Base-by-base conservation (phyloP, 2,888 invertebrate species). In the Mamestra brassicae region DNA sequence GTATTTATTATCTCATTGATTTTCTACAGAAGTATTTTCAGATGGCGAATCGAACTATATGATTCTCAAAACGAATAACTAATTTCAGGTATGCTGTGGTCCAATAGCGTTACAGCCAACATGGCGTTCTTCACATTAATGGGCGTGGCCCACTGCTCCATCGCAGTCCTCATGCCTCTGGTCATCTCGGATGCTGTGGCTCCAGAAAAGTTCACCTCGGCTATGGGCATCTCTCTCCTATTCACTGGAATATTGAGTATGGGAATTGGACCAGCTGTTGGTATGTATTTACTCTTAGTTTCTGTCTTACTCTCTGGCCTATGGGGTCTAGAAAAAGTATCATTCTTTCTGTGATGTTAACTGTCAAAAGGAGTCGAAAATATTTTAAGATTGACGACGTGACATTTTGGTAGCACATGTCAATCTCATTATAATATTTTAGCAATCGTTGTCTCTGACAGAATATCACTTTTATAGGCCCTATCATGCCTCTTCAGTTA, bases 171-270 rank as follows among this genome's bases (percentile, higher is more conserved):
- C 4, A 0, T 64, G 0, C 82, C 82, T 10, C 3, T 85, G 10
- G 82, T 82, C 13, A 36, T 81, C 38, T 72, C 82, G 5, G 82
- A 82, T 0, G 45, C 52, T 15, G 85, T 85, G 7, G 55, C 60
- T 3, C 82, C 82, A 11, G 69, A 76, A 34, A 76, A 82, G 57
- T 82, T 84, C n/a, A 82, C 82, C 4, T 76, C 82, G 17, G 82
- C 82, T 36, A 38, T 82, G 66, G 77, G 82, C 42, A 60, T 85
- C 0, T 8, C 0, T 45, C 13, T 72, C 7, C 52, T 82, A 10
- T 2, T 81, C 3, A 7, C 5, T 70, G 82, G 82, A 0, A 17
- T 15, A 13, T 17, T 69, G 0, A 70, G 85, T 55, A 57, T 85
- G 8, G 15, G 15, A 5, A 10, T 57, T 63, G 85, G 82, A 17